Conservation (phyloP, 2,113 vertebrate genomes). For the Burhinus bistriatus region DNA sequence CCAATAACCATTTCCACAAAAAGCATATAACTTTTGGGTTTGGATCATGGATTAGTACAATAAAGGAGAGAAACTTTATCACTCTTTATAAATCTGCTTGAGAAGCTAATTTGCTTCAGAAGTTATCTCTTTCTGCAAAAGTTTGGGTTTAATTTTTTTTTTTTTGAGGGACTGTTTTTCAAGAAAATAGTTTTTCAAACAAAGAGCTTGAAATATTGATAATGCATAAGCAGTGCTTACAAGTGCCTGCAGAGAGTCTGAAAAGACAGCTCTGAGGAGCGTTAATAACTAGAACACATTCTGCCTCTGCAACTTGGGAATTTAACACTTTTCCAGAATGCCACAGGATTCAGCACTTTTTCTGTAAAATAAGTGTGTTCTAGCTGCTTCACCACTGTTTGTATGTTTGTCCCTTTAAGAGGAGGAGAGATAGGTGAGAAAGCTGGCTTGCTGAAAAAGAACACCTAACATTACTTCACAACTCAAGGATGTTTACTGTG, state of each 20-base stretch:
- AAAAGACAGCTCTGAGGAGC: background rate
- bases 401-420: background rate
- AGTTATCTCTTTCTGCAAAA: background rate
- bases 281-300: background rate
- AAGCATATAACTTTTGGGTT: background rate
- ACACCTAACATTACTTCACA: background rate
- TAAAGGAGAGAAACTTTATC: background rate
- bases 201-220: background rate
- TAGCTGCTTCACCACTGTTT: background rate
- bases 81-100: background rate
- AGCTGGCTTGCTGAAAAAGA: background rate
- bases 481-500: background rate
- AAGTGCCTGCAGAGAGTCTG: background rate
- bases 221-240: background rate
- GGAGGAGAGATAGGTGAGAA: background rate
- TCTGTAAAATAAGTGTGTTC: background rate
- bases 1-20: background rate
- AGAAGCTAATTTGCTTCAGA: background rate
- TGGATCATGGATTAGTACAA: background rate
- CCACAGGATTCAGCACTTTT: background rate
- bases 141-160: background rate
- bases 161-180: background rate
- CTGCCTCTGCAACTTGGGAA: background rate
- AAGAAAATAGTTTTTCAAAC: background rate
- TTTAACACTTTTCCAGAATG: background rate